phyloP scores from a whole-genome alignment of 2,888 invertebrate genomes.

The Pyralis farinalis region DNA sequence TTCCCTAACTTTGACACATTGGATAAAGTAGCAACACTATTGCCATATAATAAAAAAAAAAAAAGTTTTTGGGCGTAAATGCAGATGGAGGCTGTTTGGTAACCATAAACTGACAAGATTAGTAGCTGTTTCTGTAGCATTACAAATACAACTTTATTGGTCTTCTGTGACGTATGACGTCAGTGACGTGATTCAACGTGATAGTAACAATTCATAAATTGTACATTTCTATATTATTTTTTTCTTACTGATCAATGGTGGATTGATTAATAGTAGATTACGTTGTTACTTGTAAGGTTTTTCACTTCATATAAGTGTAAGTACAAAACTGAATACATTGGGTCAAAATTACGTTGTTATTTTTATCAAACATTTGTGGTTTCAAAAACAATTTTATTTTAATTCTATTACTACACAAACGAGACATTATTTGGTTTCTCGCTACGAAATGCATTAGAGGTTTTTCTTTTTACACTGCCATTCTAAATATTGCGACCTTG shows the following conservation, averaged over 20 bases:
- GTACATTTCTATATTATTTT: too few species aligned
- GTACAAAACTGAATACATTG: slow-evolving; percentile 18
- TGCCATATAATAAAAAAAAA: too few species aligned
- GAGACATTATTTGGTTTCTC: slow-evolving; percentile 5
- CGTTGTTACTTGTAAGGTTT: slow-evolving; percentile 29
- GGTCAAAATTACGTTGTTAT: not conserved
- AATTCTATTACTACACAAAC: slow-evolving; percentile 2
- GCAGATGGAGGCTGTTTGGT: too few species aligned
- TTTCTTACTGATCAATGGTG: slow-evolving; percentile 45
- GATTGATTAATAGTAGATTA: slow-evolving; percentile 30
- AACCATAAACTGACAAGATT: too few species aligned
- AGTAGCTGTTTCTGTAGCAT: too few species aligned
- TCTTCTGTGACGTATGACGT: too few species aligned
- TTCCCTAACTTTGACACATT: too few species aligned
- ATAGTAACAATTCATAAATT: not conserved
- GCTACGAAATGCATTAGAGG: not conserved
- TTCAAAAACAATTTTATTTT: not conserved
- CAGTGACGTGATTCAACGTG: slow-evolving; percentile 7
- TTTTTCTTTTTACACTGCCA: too few species aligned
- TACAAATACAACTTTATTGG: too few species aligned
- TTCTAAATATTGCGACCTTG: too few species aligned
- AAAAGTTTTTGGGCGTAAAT: too few species aligned
- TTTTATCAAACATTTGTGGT: not conserved
- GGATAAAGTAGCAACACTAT: too few species aligned
- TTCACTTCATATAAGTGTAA: slow-evolving; percentile 28